These are phyloP conservation scores for Tamias sibiricus DNA, from an alignment of 2,113 vertebrate genomes.

Conservation along the genomic window DNA sequence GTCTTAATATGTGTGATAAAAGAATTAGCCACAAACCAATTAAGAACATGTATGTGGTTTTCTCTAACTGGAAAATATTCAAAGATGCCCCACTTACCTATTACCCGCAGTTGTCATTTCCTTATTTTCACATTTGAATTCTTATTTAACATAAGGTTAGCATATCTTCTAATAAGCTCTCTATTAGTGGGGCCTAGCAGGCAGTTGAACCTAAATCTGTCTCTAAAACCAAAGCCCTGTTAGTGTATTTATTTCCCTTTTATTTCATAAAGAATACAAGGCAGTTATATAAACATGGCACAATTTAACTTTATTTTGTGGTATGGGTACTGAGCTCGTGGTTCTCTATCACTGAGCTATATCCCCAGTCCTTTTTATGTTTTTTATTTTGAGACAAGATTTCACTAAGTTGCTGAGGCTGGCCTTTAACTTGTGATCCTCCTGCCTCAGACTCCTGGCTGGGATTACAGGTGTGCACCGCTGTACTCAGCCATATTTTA, in stretches of 20 bases:
- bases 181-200: background rate
- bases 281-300: background rate
- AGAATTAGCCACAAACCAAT: conserved; percentile 60
- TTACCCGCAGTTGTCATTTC: conserved; percentile 9
- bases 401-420: too few species aligned
- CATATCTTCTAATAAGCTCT: background rate
- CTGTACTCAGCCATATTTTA: background rate
- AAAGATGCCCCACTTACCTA: conserved; percentile 80
- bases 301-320: background rate
- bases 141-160: background rate
- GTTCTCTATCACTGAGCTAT: too few species aligned
- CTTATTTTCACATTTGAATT: conserved; percentile 49
- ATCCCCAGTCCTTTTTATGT: too few species aligned
- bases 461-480: too few species aligned
- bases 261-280: conserved; percentile 27
- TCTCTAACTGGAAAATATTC: conserved; percentile 58
- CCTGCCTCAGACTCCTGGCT: too few species aligned
- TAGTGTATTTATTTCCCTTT: background rate
- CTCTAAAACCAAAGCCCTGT: background rate
- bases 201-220: background rate
- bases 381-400: too few species aligned
- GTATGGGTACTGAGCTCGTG: too few species aligned
- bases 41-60: conserved; percentile 11
- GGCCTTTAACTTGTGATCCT: too few species aligned
- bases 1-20: conserved; percentile 10